Evolutionary conservation across 1,140 invertebrate genomes (phyloP).

Genomic region (Pachypeltis micranthus): DNA sequence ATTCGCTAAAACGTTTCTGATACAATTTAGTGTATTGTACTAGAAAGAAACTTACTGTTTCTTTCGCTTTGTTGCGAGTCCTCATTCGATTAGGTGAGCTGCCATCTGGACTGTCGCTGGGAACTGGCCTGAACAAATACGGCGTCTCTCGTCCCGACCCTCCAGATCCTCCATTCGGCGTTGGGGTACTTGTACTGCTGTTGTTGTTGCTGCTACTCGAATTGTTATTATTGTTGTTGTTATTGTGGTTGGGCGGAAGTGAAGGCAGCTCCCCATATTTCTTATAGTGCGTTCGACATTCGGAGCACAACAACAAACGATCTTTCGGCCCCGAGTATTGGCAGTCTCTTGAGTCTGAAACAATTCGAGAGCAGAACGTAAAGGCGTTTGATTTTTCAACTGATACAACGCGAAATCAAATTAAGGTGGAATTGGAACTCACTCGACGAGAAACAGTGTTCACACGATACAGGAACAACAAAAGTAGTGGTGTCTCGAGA

Average conservation of each 20-base stretch:
- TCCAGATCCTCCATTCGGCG: conserved; percentile 21
- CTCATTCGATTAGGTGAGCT: conserved; percentile 69
- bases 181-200: conserved; percentile 9
- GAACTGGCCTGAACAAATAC: conserved; percentile 60
- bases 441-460: conserved; percentile 47
- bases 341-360: conserved; percentile 54
- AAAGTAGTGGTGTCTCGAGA: conserved; percentile 52
- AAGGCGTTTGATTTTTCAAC: conserved; percentile 30
- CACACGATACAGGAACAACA: conserved; percentile 27
- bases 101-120: conserved; percentile 59
- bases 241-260: conserved; percentile 30
- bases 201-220: conserved; percentile 16
- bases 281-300: conserved; percentile 70
- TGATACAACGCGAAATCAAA: conserved; percentile 23
- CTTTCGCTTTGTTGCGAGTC: conserved; percentile 72
- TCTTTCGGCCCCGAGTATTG: conserved; percentile 55
- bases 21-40: no score
- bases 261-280: conserved; percentile 69
- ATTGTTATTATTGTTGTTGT: conserved; percentile 19
- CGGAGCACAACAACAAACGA: conserved; percentile 60
- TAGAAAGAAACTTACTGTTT: conserved; percentile 39
- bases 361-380: background rate
- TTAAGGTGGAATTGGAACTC: no score
- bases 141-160: conserved; percentile 36
- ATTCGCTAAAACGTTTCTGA: background rate